phyloP scores from a whole-genome alignment of 2,888 invertebrate genomes.

The Embidobia sp. region DNA sequence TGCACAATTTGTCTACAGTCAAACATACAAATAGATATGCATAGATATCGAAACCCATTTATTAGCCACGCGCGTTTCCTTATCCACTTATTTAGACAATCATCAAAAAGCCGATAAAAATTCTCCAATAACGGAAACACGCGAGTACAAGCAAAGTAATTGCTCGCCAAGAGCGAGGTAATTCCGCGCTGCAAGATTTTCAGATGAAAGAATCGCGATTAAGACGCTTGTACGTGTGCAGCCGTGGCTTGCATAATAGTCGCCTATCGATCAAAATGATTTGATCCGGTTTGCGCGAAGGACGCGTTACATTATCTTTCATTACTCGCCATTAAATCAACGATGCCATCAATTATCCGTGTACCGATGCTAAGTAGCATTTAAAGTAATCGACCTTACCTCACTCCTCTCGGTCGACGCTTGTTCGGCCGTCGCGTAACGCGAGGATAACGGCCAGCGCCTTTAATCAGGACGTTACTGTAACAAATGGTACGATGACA shows the following conservation, averaged over 20 bases:
- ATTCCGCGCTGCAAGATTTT: constrained; percentile 20
- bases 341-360: constrained; percentile 57
- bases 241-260: constrained; percentile 49
- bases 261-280: constrained; percentile 57
- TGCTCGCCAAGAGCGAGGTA: no score
- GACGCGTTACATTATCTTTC: constrained; percentile 61
- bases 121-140: no score
- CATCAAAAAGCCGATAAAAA: no score
- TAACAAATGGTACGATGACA: constrained; percentile 54
- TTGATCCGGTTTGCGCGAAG: constrained; percentile 61
- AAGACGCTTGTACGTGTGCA: constrained; percentile 28
- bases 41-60: no score
- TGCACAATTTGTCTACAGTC: no score
- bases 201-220: constrained; percentile 47
- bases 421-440: constrained; percentile 8
- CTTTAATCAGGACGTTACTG: constrained; percentile 27
- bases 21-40: no score
- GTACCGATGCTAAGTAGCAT: constrained; percentile 40
- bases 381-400: constrained; percentile 57
- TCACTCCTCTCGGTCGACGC: constrained; percentile 32
- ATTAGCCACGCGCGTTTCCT: no score
- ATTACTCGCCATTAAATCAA: constrained; percentile 60
- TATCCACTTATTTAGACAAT: no score
- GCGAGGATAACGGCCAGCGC: constrained; percentile 26
- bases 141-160: no score